Percentiles rank a stretch among this genome's conserved stretches.
These are phyloP conservation scores for Stegodyphus dumicola DNA, from an alignment of 1,140 invertebrate genomes.

Conservation along the genomic window DNA sequence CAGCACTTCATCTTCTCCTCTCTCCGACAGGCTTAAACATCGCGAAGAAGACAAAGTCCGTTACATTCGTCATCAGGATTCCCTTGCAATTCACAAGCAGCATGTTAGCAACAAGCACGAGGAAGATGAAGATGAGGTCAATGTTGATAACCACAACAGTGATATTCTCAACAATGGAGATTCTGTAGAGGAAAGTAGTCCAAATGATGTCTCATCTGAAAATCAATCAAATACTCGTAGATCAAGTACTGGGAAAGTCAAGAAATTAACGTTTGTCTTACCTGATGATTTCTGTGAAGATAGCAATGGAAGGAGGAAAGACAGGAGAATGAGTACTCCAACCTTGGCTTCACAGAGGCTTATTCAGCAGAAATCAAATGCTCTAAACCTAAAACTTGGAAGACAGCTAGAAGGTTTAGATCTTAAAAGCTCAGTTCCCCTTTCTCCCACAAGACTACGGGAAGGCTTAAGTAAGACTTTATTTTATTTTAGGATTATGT, in stretches of 20 bases:
- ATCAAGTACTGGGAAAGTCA: constrained; percentile 31
- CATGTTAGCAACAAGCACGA: not conserved
- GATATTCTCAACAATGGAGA: not conserved
- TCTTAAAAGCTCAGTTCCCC: constrained; percentile 63
- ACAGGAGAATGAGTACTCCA: constrained; percentile 63
- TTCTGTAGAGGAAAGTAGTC: not conserved
- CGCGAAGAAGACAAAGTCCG: not conserved
- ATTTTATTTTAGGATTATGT: too few species aligned
- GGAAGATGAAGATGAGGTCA: not conserved
- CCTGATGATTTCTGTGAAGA: constrained; percentile 45
- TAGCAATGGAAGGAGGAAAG: constrained; percentile 1
- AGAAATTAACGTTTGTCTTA: constrained; percentile 53
- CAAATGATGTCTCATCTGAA: constrained; percentile 22
- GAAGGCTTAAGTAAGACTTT: constrained; percentile 54
- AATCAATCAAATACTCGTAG: constrained; percentile 9
- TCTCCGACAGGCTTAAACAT: not conserved
- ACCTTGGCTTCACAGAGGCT: constrained; percentile 24
- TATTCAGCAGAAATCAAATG: constrained; percentile 33
- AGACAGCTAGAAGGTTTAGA: constrained; percentile 64
- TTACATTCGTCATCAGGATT: constrained; percentile 46
- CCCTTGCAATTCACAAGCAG: constrained; percentile 37
- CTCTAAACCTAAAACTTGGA: constrained; percentile 60
- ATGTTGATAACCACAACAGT: not conserved
- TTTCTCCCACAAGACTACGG: constrained; percentile 63
- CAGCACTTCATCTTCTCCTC: not conserved